Evolutionary conservation across 2,797 vertebrate genomes (phyloP).

Genomic region (Onychomys leucogaster): DNA sequence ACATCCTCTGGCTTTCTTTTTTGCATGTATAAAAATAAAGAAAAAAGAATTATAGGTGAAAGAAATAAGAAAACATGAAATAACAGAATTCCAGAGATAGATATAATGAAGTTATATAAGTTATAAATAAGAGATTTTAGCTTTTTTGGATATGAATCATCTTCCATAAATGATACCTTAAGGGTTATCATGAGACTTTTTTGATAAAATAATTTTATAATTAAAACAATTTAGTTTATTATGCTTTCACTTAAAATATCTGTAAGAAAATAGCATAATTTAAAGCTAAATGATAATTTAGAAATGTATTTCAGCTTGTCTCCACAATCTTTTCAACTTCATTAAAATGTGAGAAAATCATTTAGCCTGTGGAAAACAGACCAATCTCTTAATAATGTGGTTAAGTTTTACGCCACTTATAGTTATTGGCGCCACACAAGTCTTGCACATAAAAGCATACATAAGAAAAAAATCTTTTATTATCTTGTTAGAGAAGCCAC

Average conservation of each 20-base stretch:
- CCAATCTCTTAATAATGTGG: not conserved
- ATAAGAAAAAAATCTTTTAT: not conserved
- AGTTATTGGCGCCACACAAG: not conserved
- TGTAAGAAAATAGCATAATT: constrained; percentile 43
- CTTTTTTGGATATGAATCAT: not conserved
- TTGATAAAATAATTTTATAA: not conserved
- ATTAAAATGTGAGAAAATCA: constrained; percentile 39
- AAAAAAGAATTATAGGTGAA: not conserved
- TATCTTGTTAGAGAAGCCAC: not conserved
- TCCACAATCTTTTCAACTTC: not conserved
- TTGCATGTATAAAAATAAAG: not conserved
- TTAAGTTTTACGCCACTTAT: not conserved
- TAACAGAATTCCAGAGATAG: not conserved
- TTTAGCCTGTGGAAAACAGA: not conserved
- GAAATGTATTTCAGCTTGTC: not conserved
- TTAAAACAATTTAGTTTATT: constrained; percentile 34
- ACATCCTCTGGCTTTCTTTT: not conserved
- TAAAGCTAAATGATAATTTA: constrained; percentile 10
- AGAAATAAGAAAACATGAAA: not conserved
- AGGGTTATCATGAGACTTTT: not conserved
- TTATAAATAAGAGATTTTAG: not conserved
- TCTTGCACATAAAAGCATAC: not conserved
- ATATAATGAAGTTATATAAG: not conserved
- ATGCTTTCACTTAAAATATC: constrained; percentile 38
- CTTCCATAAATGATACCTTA: not conserved